phyloP scores from a whole-genome alignment of 2,113 vertebrate genomes.

The Sisor rabdophorus region DNA sequence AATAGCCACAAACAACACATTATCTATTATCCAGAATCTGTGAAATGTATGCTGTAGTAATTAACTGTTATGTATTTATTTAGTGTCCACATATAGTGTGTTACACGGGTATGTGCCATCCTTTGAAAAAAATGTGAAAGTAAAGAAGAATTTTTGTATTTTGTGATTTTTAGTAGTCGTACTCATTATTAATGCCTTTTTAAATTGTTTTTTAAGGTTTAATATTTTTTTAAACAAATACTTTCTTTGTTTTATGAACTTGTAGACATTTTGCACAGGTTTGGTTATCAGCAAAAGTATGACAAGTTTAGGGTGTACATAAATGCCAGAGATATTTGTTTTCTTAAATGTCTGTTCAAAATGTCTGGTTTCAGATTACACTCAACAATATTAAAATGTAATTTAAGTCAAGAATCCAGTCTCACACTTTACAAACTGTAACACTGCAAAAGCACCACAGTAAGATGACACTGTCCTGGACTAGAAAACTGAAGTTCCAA shows the following conservation, averaged over 20 bases:
- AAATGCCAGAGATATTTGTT: too few species aligned
- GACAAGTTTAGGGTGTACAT: not conserved
- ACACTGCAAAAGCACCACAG: not conserved
- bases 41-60: not conserved
- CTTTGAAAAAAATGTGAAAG: not conserved
- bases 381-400: not conserved
- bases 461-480: not conserved
- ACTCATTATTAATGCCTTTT: not conserved
- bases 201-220: not conserved
- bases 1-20: not conserved
- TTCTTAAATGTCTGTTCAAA: not conserved
- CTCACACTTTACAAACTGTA: not conserved
- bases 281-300: not conserved
- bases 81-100: not conserved
- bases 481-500: not conserved
- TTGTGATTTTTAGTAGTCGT: not conserved
- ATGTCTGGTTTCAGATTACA: not conserved
- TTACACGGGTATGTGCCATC: not conserved
- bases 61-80: not conserved
- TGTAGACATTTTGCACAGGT: not conserved
- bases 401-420: not conserved
- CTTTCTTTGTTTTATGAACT: not conserved
- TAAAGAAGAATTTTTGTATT: not conserved
- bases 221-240: slow-evolving; percentile 1
- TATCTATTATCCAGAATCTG: not conserved